These are phyloP conservation scores for Anhinga rufa DNA, from an alignment of 2,113 vertebrate species.

Conservation along the genomic window DNA sequence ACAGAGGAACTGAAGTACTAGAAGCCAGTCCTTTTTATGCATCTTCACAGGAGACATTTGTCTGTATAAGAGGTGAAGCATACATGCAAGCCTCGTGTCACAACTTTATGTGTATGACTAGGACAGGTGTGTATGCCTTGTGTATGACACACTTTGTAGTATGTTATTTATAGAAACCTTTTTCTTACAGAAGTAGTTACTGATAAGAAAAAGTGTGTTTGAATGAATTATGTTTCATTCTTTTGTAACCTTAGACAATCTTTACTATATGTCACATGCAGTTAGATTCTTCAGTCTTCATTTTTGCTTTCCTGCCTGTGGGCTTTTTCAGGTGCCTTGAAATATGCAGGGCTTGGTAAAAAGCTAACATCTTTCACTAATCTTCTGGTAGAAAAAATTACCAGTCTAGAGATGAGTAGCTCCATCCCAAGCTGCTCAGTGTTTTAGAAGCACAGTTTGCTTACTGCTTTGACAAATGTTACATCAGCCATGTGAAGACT, in stretches of 20 bases:
- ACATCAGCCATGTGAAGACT: neutral
- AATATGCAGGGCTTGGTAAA: neutral
- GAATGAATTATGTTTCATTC: neutral
- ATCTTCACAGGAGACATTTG: neutral
- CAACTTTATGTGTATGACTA: neutral
- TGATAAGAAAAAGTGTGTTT: neutral
- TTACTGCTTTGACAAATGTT: neutral
- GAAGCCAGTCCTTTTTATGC: neutral
- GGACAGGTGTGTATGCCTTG: neutral
- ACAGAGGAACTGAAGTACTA: neutral
- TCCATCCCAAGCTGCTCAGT: neutral
- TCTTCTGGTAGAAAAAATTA: neutral
- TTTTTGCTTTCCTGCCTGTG: neutral
- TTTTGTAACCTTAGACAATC: neutral
- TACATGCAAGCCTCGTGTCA: neutral
- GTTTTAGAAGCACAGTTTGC: neutral
- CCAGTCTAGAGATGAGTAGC: neutral
- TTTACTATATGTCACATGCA: neutral
- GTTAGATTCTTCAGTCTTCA: neutral
- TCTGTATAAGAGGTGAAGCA: neutral
- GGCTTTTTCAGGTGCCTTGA: neutral
- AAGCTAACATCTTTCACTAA: neutral
- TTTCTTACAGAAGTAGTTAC: neutral
- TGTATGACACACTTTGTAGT: neutral
- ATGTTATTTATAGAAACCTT: neutral